Evolutionary conservation across 2,113 vertebrate genomes (phyloP).

Genomic region (Gila orcuttii): DNA sequence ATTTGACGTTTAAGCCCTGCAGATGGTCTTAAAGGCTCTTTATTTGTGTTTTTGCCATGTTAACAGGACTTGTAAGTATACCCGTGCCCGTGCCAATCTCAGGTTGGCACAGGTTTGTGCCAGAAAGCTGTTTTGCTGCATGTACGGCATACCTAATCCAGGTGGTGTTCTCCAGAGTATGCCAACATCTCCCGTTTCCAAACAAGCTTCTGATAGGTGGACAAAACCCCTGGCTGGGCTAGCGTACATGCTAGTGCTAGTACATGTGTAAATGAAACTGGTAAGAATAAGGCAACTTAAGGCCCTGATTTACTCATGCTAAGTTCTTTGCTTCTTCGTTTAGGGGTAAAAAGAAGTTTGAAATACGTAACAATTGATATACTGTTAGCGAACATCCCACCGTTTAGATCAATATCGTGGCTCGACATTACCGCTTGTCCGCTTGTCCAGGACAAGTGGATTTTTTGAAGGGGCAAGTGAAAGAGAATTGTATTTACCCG

Average conservation of each 20-base stretch:
- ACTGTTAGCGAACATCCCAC: no score
- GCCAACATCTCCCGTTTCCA: constrained; percentile 69
- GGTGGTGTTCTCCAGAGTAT: constrained; percentile 66
- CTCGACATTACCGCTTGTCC: no score
- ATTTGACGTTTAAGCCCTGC: constrained; percentile 25
- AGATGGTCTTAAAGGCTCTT: constrained; percentile 51
- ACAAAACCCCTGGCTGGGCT: constrained; percentile 54
- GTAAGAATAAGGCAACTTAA: no score
- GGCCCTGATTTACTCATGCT: no score
- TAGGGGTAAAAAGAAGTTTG: no score
- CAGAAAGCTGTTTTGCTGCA: constrained; percentile 68
- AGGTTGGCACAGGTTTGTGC: constrained; percentile 67
- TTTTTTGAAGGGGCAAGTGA: no score
- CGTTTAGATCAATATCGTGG: no score
- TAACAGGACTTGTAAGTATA: constrained; percentile 66
- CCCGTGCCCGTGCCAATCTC: constrained; percentile 53
- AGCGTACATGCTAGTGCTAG: neutral
- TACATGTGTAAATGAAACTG: constrained; percentile 36
- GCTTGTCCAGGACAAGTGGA: no score
- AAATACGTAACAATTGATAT: no score
- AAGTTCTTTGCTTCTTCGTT: no score
- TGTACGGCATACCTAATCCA: constrained; percentile 73
- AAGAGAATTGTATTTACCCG: no score
- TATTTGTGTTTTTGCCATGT: constrained; percentile 50
- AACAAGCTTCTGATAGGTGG: constrained; percentile 63